Conservation (phyloP, 2,888 invertebrate species). For the Tanytarsus gracilentus region DNA sequence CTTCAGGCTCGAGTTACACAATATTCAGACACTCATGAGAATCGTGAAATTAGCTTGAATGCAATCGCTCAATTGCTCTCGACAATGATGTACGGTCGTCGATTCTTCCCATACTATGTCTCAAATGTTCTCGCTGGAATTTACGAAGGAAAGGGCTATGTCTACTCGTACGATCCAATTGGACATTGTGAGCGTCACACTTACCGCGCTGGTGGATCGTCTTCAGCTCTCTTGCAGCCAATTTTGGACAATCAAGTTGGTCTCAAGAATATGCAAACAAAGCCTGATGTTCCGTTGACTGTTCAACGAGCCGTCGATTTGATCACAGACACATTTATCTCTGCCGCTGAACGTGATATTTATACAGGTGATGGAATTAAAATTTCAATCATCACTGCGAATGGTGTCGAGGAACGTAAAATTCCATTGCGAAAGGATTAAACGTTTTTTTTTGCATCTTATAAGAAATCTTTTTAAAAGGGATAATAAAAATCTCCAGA, state of each 20-base stretch:
- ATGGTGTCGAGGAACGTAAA: constrained; percentile 65
- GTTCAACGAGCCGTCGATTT: constrained; percentile 74
- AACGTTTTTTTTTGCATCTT: neutral
- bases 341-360: constrained; percentile 96
- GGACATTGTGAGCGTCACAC: constrained; percentile 83
- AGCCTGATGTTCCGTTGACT: constrained; percentile 49
- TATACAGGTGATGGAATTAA: constrained; percentile 88
- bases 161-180: constrained; percentile 95
- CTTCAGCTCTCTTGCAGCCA: constrained; percentile 84
- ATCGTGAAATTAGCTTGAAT: constrained; percentile 82
- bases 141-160: constrained; percentile 83
- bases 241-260: constrained; percentile 94
- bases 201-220: constrained; percentile 85
- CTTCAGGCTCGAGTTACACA: constrained; percentile 84
- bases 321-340: constrained; percentile 92
- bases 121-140: constrained; percentile 90
- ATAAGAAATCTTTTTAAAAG: neutral
- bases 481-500: too few relatives aligned
- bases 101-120: constrained; percentile 98
- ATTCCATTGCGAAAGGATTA: constrained; percentile 41
- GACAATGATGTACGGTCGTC: constrained; percentile 87
- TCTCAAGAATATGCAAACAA: constrained; percentile 67
- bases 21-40: constrained; percentile 82
- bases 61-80: constrained; percentile 94
- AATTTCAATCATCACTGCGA: constrained; percentile 79